Evolutionary conservation across 2,113 vertebrate genomes (phyloP).

Genomic region (Callipepla squamata): DNA sequence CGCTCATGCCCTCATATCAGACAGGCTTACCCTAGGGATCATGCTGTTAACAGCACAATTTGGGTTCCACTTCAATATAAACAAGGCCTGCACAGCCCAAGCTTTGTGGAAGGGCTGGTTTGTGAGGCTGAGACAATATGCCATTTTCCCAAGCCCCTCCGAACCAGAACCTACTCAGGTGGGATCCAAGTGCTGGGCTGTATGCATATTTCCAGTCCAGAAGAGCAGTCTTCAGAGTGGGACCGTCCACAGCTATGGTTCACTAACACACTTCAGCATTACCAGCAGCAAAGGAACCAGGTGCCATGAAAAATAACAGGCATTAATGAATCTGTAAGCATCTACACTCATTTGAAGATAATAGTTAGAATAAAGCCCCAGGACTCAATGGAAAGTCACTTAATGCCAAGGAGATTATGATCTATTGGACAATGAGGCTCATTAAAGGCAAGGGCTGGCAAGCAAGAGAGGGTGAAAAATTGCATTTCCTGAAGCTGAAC

Average conservation of each 20-base stretch:
- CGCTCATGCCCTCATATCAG: neutral
- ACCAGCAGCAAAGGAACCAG: neutral
- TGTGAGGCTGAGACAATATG: too few species aligned
- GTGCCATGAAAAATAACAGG: neutral
- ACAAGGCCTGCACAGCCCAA: too few species aligned
- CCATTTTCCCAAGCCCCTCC: too few species aligned
- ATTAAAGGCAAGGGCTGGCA: constrained; percentile 4
- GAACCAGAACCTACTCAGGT: too few species aligned
- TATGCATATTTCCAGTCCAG: neutral
- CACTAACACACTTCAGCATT: neutral
- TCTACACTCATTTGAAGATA: neutral
- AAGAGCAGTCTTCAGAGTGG: neutral
- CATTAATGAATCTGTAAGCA: neutral
- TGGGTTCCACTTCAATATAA: too few species aligned
- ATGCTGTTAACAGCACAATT: too few species aligned
- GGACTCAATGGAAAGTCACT: neutral
- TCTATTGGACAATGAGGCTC: neutral
- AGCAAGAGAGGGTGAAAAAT: neutral
- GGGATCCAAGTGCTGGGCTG: neutral
- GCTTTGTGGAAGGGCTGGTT: too few species aligned
- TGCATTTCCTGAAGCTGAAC: constrained; percentile 6
- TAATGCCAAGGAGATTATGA: constrained; percentile 41
- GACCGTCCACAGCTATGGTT: neutral
- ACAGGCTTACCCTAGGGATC: neutral
- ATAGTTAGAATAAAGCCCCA: neutral